Base-by-base conservation (phyloP, 2,797 vertebrate genomes). In the Harpagifer antarcticus region DNA sequence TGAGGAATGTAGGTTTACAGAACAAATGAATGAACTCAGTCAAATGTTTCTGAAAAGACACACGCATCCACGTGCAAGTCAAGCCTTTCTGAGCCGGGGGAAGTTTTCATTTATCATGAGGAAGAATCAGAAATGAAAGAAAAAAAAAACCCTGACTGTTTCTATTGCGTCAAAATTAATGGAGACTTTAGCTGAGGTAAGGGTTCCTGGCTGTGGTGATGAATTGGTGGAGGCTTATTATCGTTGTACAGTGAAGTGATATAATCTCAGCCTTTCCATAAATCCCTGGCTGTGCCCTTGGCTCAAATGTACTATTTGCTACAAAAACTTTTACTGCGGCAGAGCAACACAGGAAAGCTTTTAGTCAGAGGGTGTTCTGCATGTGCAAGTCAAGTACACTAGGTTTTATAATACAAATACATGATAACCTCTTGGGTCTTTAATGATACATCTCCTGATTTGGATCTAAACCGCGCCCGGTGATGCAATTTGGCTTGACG, bases 131-230 rank as follows among this genome's bases (percentile, higher is more conserved):
- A 52, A 72, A 65, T 17, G 20, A 15, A 43, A 54, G 19, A 37
- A 10, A 17, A 65, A 65, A 17, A 65, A 47, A 62, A 59, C 45
- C 48, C 43, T 2, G 83, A 65, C 63, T 74, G 78, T 86, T 82
- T 78, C 84, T 67, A 74, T 90, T 78, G 72, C 78, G 60, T 65
- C 58, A 71, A 75, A 87, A 86, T 88, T 86, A 92, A 92, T 80
- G 84, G 81, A 82, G 82, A 68, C 68, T 91, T 92, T 83, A 82
- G 91, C 92, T 92, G 90, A 93, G 91, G 72, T 91, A 80, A 91
- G 86, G 84, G 20, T 74, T 91, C 85, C 72, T 74, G 67, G 59
- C 88, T 65, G 67, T 55, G 44, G 76, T 90, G 91, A 92, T 91
- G 89, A 88, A 91, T 88, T 14, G 85, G 78, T 79, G 70, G 56